Conservation (phyloP, 2,888 invertebrate genomes). For the Lepidocyrtoides sp. region DNA sequence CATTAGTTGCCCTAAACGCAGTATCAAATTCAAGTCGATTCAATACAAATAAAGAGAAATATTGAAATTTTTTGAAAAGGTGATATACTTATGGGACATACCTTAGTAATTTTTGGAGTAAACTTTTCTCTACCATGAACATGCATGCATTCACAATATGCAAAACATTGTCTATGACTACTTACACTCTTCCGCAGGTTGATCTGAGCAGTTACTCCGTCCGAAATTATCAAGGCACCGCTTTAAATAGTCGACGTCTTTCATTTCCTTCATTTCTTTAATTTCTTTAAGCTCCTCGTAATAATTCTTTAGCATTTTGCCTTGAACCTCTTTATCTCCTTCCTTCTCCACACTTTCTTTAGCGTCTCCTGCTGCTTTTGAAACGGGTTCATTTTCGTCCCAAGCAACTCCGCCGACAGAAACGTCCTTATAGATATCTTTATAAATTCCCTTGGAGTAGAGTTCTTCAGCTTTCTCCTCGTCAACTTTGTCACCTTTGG, state of each 20-base stretch:
- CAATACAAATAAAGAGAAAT: background rate
- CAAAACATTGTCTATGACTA: background rate
- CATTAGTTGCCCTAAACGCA: background rate
- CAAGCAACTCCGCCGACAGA: slow-evolving; percentile 51
- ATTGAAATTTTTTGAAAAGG: too few species aligned
- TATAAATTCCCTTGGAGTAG: background rate
- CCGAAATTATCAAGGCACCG: slow-evolving; percentile 51
- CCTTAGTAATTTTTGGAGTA: too few species aligned
- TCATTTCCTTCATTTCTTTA: background rate
- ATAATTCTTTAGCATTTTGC: slow-evolving; percentile 56
- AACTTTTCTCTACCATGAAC: too few species aligned
- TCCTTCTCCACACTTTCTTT: slow-evolving; percentile 2
- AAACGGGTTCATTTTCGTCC: slow-evolving; percentile 52
- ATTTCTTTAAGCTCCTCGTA: slow-evolving; percentile 40
- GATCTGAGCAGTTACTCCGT: slow-evolving; percentile 2
- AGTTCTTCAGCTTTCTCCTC: slow-evolving; percentile 17
- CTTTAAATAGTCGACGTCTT: slow-evolving; percentile 7
- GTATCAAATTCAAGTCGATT: background rate
- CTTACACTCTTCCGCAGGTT: background rate
- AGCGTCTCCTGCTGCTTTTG: slow-evolving; percentile 30
- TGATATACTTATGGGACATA: too few species aligned
- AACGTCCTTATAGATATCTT: slow-evolving; percentile 32
- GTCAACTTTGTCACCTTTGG: slow-evolving; percentile 8
- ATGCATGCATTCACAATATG: background rate
- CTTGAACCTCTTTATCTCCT: slow-evolving; percentile 32